A percentile compares a stretch with the other conserved stretches of the same genome.
Evolutionary conservation across 2,797 vertebrate genomes (phyloP).

Genomic region (Sebastiscus albofasciatus): DNA sequence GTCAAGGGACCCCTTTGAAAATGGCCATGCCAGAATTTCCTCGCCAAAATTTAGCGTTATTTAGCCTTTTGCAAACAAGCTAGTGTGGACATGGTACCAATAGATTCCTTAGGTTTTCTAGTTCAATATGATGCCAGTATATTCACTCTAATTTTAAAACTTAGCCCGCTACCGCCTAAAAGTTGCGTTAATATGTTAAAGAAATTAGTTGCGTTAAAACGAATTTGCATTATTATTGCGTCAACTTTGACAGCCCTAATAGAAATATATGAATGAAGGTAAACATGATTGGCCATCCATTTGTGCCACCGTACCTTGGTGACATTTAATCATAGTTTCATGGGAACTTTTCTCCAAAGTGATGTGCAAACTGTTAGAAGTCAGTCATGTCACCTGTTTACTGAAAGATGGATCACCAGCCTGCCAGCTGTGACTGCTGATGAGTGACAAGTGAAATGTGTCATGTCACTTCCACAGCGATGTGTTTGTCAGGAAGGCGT

Average conservation of each 20-base stretch:
- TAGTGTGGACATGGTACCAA: not conserved
- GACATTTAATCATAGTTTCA: constrained; percentile 59
- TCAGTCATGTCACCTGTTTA: constrained; percentile 72
- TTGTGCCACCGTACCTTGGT: constrained; percentile 14
- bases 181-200: not conserved
- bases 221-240: not conserved
- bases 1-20: too few species aligned
- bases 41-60: not conserved
- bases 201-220: not conserved
- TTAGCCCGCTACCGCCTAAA: too few species aligned
- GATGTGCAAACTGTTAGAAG: constrained; percentile 65
- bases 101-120: not conserved
- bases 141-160: too few species aligned
- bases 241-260: not conserved
- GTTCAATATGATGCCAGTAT: not conserved
- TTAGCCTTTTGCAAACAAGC: not conserved
- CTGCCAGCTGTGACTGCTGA: constrained; percentile 72
- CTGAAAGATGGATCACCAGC: constrained; percentile 76
- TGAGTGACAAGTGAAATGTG: constrained; percentile 83
- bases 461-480: constrained; percentile 69
- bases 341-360: constrained; percentile 68
- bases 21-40: not conserved
- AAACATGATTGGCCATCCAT: not conserved
- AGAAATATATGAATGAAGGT: constrained; percentile 11
- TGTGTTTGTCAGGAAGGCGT: constrained; percentile 75